Evolutionary conservation across 2,888 invertebrate species (phyloP), one percentile per base, ranked within the genome.

Genomic region (Elmis aenea): DNA sequence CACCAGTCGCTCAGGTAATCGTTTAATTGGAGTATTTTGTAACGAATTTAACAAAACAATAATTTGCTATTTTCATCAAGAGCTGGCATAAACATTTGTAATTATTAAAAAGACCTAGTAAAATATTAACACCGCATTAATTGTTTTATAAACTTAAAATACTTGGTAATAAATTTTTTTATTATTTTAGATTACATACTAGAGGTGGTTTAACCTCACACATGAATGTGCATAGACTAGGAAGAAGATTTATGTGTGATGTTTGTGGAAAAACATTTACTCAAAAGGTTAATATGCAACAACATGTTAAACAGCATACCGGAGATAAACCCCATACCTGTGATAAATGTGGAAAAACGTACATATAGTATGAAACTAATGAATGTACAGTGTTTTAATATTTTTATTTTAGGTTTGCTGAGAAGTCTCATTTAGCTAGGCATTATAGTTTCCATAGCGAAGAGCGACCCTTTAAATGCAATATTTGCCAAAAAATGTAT

Each of bases 241-340:
- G 69, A 5, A 48, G 65, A 26, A 48, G 66, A 23, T 67, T 67
- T 62, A 61, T 70, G 55, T 79, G 80, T 55, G 76, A 77, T 22
- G 66, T 77, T 3, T 79, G 80, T 62, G 68, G 64, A 23, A 70
- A 71, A 45, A 62, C 66, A 1, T 78, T 76, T 52, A 68, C 69
- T 8, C 77, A 78, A 55, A 71, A 71, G 57, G 68, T 69, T 2
- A 69, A 69, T 43, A 67, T 69, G 67, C 67, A 65, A 42, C 68
- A 69, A 43, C 70, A 70, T 47, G 67, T 66, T n/a, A 68, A 67
- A 46, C 65, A 67, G 36, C 70, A 70, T 48, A 68, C 68, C 2
- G 72, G 71, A 2, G 67, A 67, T 12, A 71, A 73, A 42, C 68
- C 64, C 0, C 68, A 71, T 54, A 58, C 58, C 15, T 79, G 78